Evolutionary conservation across 2,888 invertebrate species (phyloP), one percentile per base, ranked within the genome.

Genomic region (Trilocha varians): DNA sequence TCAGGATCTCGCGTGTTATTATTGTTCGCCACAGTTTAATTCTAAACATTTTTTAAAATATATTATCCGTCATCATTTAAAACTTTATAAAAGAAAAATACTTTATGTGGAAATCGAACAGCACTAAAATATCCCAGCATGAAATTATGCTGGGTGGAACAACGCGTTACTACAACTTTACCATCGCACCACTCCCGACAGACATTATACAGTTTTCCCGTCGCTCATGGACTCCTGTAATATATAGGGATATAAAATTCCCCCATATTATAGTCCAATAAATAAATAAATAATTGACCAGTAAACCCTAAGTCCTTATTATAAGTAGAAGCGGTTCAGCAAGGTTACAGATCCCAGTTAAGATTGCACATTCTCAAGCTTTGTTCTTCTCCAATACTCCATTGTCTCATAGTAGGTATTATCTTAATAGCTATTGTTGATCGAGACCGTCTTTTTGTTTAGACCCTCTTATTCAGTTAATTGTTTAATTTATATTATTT

Each of bases 301-400:
- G 9, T 32, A 32, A 5, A 16, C 13, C 37, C 18, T 18, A 37
- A 37, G 37, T 37, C 13, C 16, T 11, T n/a, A 37, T 9, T 11
- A 18, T 37, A 16, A 37, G 15, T 2, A 5, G 18, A 5, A 11
- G 15, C 25, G 38, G 38, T 38, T 18, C 38, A 25, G 32, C 32
- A 4, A 32, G 32, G 38, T 18, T 15, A 38, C 15, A 25, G 38
- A 38, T 38, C 38, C 32, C 38, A 15, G 14, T 38, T 38, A 38
- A 38, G 38, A 38, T 38, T 38, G 32, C 32, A 25, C 38, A 32
- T 32, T 25, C 14, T 32, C 32, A 38, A 38, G 32, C 38, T 38
- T 38, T 15, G 18, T 15, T 38, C 15, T 25, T 25, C 15, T 18
- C 25, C 38, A 38, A 38, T 38, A 38, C 32, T 25, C 38, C 32